Evolutionary conservation across 2,797 vertebrate genomes (phyloP).

Genomic region (Halcyon chelicuti): DNA sequence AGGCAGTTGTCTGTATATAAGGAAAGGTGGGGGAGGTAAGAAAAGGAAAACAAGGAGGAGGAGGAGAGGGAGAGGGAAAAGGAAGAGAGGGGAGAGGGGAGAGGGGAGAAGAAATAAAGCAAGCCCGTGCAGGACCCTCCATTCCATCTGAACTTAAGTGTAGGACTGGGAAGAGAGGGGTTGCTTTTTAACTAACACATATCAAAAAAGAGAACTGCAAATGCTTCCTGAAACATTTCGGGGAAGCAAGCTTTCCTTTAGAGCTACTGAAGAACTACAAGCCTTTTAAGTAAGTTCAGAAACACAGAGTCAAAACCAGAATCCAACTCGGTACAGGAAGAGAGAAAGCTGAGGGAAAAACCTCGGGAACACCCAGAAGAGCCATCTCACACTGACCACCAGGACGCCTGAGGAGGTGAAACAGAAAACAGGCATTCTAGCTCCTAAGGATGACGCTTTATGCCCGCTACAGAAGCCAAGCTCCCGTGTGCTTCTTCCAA

Average conservation of each 20-base stretch:
- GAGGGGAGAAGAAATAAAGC: no score
- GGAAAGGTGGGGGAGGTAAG: rapidly evolving
- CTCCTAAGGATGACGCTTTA: not conserved
- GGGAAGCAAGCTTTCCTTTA: not conserved
- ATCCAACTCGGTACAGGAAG: not conserved
- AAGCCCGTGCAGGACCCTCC: not conserved
- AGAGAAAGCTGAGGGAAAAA: not conserved
- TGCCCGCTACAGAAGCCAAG: not conserved
- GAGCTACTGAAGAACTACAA: not conserved
- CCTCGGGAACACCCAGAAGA: no score
- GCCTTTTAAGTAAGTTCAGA: not conserved
- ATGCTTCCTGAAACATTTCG: not conserved
- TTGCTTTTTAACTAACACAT: not conserved
- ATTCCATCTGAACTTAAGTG: not conserved
- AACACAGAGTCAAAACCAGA: not conserved
- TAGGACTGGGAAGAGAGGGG: rapidly evolving
- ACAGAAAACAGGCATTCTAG: not conserved
- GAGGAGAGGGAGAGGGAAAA: no score
- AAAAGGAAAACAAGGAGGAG: not conserved
- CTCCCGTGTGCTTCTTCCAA: not conserved
- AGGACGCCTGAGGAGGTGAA: rapidly evolving
- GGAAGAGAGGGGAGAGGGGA: not conserved
- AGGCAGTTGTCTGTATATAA: not conserved
- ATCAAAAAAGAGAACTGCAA: not conserved
- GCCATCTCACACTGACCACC: not conserved